Percentiles rank a stretch among this genome's conserved stretches.
phyloP scores from a whole-genome alignment of 2,888 invertebrate genomes.

The Pelosia muscerda region DNA sequence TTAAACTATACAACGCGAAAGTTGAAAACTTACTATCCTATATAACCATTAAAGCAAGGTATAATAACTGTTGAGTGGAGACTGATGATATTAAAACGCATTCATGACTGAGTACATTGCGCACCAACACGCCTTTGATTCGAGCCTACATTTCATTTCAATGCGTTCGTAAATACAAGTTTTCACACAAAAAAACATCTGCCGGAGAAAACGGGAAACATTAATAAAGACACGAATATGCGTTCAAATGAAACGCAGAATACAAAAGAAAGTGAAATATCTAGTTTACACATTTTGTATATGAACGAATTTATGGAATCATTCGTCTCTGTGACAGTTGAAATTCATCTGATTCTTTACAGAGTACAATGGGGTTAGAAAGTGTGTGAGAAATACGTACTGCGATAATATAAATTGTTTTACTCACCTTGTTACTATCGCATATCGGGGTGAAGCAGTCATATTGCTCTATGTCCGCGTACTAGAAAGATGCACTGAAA shows the following conservation, averaged over 20 bases:
- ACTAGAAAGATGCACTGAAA: conserved; percentile 52
- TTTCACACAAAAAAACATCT: conserved; percentile 1
- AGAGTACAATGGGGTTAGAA: conserved; percentile 79
- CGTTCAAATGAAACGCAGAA: neutral
- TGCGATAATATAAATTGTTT: conserved; percentile 77
- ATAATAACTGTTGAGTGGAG: neutral
- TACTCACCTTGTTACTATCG: conserved; percentile 48
- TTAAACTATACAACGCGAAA: neutral
- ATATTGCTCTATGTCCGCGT: conserved; percentile 43
- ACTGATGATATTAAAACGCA: conserved; percentile 8
- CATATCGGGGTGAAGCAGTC: conserved; percentile 43
- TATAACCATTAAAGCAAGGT: neutral
- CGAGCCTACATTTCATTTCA: conserved; percentile 11
- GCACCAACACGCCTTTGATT: conserved; percentile 9
- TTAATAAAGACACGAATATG: neutral
- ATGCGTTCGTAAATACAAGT: conserved; percentile 10
- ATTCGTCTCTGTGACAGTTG: conserved; percentile 58
- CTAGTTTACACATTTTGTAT: conserved; percentile 43
- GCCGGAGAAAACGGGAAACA: neutral
- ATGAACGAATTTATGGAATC: conserved; percentile 63
- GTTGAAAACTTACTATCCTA: conserved; percentile 7
- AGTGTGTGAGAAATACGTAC: conserved; percentile 79
- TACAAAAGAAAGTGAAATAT: conserved; percentile 43
- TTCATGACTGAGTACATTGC: conserved; percentile 9
- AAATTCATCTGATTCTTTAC: conserved; percentile 75